Base-by-base conservation (phyloP, 2,888 invertebrate genomes). In the Phrixothrix hirtus region DNA sequence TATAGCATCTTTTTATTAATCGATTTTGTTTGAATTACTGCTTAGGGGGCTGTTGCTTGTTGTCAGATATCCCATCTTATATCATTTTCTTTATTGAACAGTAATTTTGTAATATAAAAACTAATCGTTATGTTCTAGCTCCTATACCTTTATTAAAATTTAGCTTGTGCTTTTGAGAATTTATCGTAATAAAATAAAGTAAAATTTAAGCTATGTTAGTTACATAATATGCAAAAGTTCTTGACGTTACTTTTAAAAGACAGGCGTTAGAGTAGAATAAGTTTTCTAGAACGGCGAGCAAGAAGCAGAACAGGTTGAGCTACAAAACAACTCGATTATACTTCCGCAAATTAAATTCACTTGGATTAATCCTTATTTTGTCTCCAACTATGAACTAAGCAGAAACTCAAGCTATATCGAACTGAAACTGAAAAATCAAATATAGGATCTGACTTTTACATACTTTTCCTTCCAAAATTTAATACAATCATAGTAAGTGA, bases 1-100 rank as follows among this genome's bases (percentile, higher is more conserved):
- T 61, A 65, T 65, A 70, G 69, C 71, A 69, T 69, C 69, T 71
- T 70, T 70, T 72, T 72, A 72, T 72, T 72, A 72, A 72, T 72
- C 72, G 72, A 72, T 72, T 70, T 67, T 65, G 65, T 61, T 61
- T 59, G 64, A 65, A 70, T 69, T 70, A 63, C 63, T 61, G 70
- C 66, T 62, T 48, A 42, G 72, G 68, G 72, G 62, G 66, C 60
- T 64, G 65, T 68, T 68, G 58, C 58, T 60, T 64, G 58, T 58
- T 66, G 63, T 62, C 59, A 64, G 66, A 65, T 68, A 58, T 58
- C 21, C 7, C 62, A 62, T 65, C 62, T 55, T 42, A 29, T 44
- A 54, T 60, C 46, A 58, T 57, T 60, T 55, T 53, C 53, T 50
- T 15, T 43, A 55, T 49, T 42, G 52, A 51, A 39, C 26, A 26